Evolutionary conservation across 2,888 invertebrate genomes (phyloP).

Genomic region (Pseudoips prasinana): DNA sequence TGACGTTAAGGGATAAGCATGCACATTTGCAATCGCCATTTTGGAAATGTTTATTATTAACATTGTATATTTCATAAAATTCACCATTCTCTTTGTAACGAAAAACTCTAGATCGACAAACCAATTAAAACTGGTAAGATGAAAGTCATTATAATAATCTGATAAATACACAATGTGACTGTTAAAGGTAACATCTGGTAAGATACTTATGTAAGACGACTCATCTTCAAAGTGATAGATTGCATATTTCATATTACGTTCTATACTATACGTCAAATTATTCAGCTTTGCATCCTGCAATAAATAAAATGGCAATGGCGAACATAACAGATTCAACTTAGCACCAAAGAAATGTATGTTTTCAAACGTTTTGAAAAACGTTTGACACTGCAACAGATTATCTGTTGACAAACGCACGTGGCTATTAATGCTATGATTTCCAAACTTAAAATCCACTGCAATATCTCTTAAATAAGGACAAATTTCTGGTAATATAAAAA

Average conservation of each 20-base stretch:
- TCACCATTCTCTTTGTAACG: too few relatives aligned
- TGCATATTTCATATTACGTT: constrained; percentile 28
- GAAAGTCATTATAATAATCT: too few relatives aligned
- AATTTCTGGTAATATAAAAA: constrained; percentile 44
- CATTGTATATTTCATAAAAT: too few relatives aligned
- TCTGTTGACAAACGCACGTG: constrained; percentile 23
- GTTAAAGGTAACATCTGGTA: too few relatives aligned
- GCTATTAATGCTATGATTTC: constrained; percentile 24
- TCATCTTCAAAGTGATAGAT: constrained; percentile 10
- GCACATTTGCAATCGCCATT: too few relatives aligned
- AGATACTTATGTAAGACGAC: too few relatives aligned
- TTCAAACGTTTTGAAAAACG: constrained; percentile 51
- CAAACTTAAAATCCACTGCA: constrained; percentile 51
- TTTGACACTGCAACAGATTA: constrained; percentile 41
- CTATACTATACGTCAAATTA: constrained; percentile 46
- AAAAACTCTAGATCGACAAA: too few relatives aligned
- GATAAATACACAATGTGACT: too few relatives aligned
- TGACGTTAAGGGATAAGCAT: too few relatives aligned
- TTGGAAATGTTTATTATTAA: too few relatives aligned
- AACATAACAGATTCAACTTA: constrained; percentile 43
- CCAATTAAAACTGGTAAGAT: constrained; percentile 35
- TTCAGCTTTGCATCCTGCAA: constrained; percentile 45
- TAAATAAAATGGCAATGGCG: constrained; percentile 37
- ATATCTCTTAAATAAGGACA: constrained; percentile 60
- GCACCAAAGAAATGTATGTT: constrained; percentile 60